Base-by-base conservation (phyloP, 2,888 invertebrate genomes). In the Pristionchus arcanus region DNA sequence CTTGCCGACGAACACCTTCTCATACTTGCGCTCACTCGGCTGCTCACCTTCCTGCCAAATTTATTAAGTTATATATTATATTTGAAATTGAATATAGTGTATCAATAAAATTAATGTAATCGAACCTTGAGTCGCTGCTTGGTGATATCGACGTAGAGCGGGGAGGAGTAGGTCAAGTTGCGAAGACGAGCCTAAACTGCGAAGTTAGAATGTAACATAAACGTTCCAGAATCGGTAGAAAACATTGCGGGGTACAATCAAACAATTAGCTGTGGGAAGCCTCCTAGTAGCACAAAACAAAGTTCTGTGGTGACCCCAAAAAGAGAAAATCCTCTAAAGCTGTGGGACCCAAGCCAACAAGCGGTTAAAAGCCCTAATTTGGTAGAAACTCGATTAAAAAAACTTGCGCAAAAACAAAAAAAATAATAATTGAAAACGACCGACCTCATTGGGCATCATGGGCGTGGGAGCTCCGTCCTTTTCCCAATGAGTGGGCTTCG, bases 401-500 rank as follows among this genome's bases (percentile, higher is more conserved):
- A n/a, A n/a, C n/a, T n/a, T n/a, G n/a, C n/a, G n/a, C n/a, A n/a
- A n/a, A n/a, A n/a, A n/a, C n/a, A n/a, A n/a, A n/a, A n/a, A n/a
- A n/a, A n/a, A n/a, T n/a, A n/a, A 42, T 49, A 49, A 49, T 9
- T 49, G 7, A 49, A 49, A 49, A 7, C 5, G 59, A 53, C 28
- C 31, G 13, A 91, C 91, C 91, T 99, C 99, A 95, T 99, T 99
- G 0, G 99, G 99, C 98, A 99, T 99, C 98, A 99, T 98, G 90
- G 98, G 98, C 90, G 98, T 97, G 25, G 99, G 98, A 0, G 98
- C 98, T 95, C 99, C 99, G 96, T 99, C 99, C 96, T 99, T 99
- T 96, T 99, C 99, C 99, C 99, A 99, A 96, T 99, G 99, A 15
- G 99, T 99, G 3, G 99, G 99, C 96, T 99, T 99, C 0, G 99